A percentile compares a stretch with the other conserved stretches of the same genome.
Conservation (phyloP, 2,888 invertebrate species). For the Epirrhoe alternata region DNA sequence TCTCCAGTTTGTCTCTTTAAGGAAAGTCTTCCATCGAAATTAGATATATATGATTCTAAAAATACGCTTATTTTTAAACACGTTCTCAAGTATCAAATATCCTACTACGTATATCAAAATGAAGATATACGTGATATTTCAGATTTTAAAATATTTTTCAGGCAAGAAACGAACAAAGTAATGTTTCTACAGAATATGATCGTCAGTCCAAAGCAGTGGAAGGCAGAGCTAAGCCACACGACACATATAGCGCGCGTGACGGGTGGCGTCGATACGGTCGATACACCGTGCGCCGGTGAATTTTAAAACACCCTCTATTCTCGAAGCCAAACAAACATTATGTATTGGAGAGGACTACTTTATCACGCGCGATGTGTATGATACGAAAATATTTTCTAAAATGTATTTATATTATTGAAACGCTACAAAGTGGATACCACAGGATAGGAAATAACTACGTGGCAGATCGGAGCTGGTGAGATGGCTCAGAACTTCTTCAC, state of each 20-base stretch:
- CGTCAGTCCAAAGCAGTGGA: conserved; percentile 29
- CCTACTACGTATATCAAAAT: too few relatives aligned
- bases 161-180: background rate
- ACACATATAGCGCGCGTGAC: conserved; percentile 65
- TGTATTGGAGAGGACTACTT: conserved; percentile 11
- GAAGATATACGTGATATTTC: too few relatives aligned
- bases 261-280: conserved; percentile 53
- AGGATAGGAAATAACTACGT: background rate
- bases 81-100: too few relatives aligned
- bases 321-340: conserved; percentile 32
- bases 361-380: conserved; percentile 5
- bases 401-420: background rate
- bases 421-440: background rate
- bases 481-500: too few relatives aligned
- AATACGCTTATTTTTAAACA: too few relatives aligned
- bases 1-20: conserved; percentile 28
- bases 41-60: background rate
- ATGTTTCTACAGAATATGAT: conserved; percentile 7
- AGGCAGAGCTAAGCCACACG: conserved; percentile 44
- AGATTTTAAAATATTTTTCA: too few relatives aligned
- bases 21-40: conserved; percentile 20
- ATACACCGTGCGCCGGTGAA: conserved; percentile 42
- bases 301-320: conserved; percentile 43
- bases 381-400: background rate
- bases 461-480: too few relatives aligned